These are phyloP conservation scores for Galerucella nymphaeae DNA, from an alignment of 2,888 invertebrate species.

Conservation along the genomic window DNA sequence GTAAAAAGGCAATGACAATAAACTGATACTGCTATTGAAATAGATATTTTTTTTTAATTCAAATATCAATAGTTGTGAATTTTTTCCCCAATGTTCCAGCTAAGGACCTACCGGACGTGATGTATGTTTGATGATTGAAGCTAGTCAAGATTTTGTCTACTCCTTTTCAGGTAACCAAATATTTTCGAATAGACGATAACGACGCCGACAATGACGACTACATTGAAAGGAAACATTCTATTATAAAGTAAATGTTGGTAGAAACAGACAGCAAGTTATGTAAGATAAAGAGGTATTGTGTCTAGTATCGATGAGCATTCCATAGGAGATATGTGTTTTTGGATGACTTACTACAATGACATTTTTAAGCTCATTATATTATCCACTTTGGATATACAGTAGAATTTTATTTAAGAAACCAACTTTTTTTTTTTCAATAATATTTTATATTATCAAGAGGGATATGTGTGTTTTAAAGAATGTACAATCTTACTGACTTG, in stretches of 20 bases:
- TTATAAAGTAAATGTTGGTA: conserved; percentile 11
- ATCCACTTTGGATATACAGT: neutral
- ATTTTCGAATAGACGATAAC: conserved; percentile 2
- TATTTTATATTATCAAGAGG: no score
- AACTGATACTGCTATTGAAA: no score
- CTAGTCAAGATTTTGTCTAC: neutral
- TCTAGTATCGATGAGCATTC: conserved; percentile 4
- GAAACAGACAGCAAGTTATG: conserved; percentile 10
- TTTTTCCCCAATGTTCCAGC: no score
- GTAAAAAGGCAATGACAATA: no score
- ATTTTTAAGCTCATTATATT: conserved; percentile 2
- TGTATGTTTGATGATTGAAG: neutral
- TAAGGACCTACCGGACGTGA: neutral
- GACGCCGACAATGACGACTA: neutral
- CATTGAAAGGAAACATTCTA: conserved; percentile 2
- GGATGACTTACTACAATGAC: conserved; percentile 2
- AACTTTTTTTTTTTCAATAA: no score
- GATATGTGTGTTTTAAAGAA: no score
- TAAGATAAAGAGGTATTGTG: conserved; percentile 9
- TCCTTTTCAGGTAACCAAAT: conserved; percentile 1
- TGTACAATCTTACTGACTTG: no score
- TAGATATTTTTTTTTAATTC: no score
- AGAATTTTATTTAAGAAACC: no score
- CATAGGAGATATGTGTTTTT: conserved; percentile 2
- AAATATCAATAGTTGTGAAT: no score